Conservation (phyloP, 2,797 vertebrate genomes). For the Rhinogobio ventralis region DNA sequence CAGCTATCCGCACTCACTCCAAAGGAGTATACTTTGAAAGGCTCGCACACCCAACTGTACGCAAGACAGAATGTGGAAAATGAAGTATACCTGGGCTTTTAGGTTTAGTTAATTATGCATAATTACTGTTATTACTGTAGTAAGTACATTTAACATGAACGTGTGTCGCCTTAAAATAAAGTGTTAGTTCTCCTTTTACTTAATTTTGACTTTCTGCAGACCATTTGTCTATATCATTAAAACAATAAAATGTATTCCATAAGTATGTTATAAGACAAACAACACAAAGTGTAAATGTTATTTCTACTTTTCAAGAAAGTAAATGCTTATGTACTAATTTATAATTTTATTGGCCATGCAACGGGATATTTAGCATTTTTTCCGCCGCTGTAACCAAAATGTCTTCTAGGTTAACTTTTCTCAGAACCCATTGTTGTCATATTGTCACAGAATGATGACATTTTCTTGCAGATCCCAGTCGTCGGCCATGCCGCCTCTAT, state of each 20-base stretch:
- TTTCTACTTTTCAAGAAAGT: background rate
- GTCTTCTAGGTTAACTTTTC: background rate
- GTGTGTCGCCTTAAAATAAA: background rate
- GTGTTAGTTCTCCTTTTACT: background rate
- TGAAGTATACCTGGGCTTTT: too few species aligned
- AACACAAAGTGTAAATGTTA: background rate
- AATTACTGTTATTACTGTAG: background rate
- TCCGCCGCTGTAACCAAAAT: background rate
- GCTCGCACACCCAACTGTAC: too few species aligned
- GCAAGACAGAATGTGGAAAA: too few species aligned
- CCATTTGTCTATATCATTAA: background rate
- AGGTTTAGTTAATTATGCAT: background rate
- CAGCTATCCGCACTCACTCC: too few species aligned
- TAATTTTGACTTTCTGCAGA: background rate
- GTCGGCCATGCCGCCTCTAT: constrained; percentile 90
- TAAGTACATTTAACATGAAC: background rate
- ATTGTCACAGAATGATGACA: background rate
- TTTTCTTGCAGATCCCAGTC: constrained; percentile 77
- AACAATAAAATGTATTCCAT: background rate
- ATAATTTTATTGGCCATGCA: background rate
- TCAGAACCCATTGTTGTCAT: background rate
- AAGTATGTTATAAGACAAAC: background rate
- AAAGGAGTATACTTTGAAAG: too few species aligned
- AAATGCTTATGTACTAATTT: background rate
- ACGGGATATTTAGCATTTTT: background rate